Conservation (phyloP, 2,113 vertebrate species). For the Rostratula benghalensis region DNA sequence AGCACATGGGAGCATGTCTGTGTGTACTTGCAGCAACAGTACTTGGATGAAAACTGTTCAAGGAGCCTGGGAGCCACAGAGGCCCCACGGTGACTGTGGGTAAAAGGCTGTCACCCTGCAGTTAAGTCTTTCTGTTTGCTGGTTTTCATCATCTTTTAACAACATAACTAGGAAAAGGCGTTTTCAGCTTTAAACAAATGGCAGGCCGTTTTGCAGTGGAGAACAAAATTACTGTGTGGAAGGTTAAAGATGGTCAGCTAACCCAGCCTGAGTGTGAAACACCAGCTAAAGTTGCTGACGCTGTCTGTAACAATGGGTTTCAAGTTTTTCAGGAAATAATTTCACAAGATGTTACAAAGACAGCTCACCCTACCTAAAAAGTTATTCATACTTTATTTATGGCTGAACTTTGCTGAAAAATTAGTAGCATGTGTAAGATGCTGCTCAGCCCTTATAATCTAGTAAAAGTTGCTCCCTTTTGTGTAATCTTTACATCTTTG, state of each 20-base stretch:
- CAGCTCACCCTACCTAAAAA: background rate
- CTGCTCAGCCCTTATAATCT: background rate
- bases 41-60: background rate
- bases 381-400: background rate
- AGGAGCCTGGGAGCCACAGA: background rate
- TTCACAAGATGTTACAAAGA: background rate
- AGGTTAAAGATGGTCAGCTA: background rate
- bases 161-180: background rate
- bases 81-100: fast-evolving
- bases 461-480: background rate
- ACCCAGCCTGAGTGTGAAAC: background rate
- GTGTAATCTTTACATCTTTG: background rate
- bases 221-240: background rate
- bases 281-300: background rate
- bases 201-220: background rate
- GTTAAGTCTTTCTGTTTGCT: background rate
- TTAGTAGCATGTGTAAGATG: background rate
- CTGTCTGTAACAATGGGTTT: background rate
- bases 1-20: fast-evolving
- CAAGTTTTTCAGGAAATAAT: background rate
- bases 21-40: fast-evolving
- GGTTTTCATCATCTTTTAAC: background rate
- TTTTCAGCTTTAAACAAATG: background rate
- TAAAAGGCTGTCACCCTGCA: background rate
- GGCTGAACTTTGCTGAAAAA: background rate